Evolutionary conservation across 2,888 invertebrate species (phyloP).

Genomic region (Notodonta ziczac): DNA sequence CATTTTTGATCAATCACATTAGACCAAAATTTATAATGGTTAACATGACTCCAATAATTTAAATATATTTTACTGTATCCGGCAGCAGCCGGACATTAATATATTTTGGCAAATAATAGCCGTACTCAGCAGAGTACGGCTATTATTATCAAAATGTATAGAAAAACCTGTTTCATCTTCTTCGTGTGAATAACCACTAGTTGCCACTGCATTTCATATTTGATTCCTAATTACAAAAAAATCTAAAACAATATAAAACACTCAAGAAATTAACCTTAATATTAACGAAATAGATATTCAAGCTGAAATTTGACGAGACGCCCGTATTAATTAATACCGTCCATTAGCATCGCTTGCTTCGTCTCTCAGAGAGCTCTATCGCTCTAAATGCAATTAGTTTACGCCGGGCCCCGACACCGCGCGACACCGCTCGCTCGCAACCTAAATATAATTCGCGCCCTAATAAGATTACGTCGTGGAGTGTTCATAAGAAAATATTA

Average conservation of each 20-base stretch:
- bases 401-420: slow-evolving; percentile 64
- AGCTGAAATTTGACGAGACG: slow-evolving; percentile 75
- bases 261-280: slow-evolving; percentile 41
- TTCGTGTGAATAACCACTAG: no score
- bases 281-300: slow-evolving; percentile 63
- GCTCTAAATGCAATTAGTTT: slow-evolving; percentile 79
- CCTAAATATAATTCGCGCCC: slow-evolving; percentile 76
- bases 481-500: slow-evolving; percentile 74
- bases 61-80: no score
- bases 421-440: slow-evolving; percentile 68
- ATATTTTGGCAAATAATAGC: no score
- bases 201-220: no score
- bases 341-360: slow-evolving; percentile 80
- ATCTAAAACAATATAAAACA: slow-evolving; percentile 10
- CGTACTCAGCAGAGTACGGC: no score
- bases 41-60: no score
- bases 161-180: no score
- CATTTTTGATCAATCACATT: no score
- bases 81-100: no score
- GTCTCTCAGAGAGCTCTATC: slow-evolving; percentile 69
- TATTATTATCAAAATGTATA: no score
- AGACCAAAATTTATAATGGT: no score
- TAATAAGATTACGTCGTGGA: slow-evolving; percentile 72
- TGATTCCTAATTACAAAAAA: no score
- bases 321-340: slow-evolving; percentile 80